phyloP scores from a whole-genome alignment of 2,797 vertebrate genomes.

The Accipiter fasciatus region DNA sequence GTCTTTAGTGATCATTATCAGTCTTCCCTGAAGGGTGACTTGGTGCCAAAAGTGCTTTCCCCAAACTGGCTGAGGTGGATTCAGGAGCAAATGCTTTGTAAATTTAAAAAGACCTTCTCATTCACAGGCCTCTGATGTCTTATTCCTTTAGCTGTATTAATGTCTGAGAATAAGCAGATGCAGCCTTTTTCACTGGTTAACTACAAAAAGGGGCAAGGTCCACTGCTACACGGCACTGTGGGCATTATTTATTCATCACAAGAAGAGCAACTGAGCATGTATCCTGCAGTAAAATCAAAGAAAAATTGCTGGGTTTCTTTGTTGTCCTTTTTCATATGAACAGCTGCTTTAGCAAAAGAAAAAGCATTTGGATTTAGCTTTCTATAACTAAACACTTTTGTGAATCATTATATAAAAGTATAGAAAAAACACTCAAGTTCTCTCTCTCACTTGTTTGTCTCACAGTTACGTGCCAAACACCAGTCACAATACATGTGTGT shows the following conservation, averaged over 20 bases:
- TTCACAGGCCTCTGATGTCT: conserved; percentile 80
- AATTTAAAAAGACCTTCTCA: conserved; percentile 79
- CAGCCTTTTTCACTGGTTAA: conserved; percentile 71
- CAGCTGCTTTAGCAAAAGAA: conserved; percentile 54
- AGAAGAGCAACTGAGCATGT: conserved; percentile 53
- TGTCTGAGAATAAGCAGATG: conserved; percentile 84
- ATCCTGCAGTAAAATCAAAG: conserved; percentile 71
- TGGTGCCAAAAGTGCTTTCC: conserved; percentile 80
- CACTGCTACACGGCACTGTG: conserved; percentile 24
- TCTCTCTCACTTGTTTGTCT: conserved; percentile 6
- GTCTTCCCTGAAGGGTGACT: conserved; percentile 78
- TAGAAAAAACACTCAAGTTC: conserved; percentile 12
- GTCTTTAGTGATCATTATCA: conserved; percentile 82
- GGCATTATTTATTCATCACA: conserved; percentile 70
- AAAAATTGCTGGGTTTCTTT: not conserved
- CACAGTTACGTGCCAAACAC: not conserved
- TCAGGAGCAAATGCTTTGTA: conserved; percentile 77
- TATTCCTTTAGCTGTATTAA: conserved; percentile 79
- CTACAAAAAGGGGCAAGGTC: conserved; percentile 72
- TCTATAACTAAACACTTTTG: conserved; percentile 36
- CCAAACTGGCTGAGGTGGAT: conserved; percentile 78
- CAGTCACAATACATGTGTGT: not conserved
- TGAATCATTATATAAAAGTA: conserved; percentile 39
- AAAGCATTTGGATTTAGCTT: conserved; percentile 27
- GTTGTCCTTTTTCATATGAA: not conserved